Evolutionary conservation across 2,113 vertebrate genomes (phyloP), one percentile per base, ranked within the genome.

Genomic region (Microtus montanus): DNA sequence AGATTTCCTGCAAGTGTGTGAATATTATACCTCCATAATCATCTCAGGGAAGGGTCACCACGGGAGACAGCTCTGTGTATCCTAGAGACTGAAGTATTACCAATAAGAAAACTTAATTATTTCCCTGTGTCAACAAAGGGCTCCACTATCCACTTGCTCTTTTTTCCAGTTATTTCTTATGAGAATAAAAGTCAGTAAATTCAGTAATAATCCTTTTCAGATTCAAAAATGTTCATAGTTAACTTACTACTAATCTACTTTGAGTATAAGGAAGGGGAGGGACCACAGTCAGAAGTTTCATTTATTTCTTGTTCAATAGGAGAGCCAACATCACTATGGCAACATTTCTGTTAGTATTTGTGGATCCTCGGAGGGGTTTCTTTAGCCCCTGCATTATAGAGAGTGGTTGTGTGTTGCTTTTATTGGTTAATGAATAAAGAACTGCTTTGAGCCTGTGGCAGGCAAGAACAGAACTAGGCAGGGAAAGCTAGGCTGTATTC

Each of bases 121-220:
- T 74, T 78, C 41, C 33, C 58, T 63, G 28, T 13, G 83, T 41
- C 86, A 77, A 66, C 26, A 35, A 28, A 38, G 26, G 44, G 30
- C 54, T 70, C 15, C 30, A 52, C 7, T 3, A 58, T 54, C 78
- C 20, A 54, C 44, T 77, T 84, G 87, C 58, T 73, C 71, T 49
- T 64, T 78, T 47, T 49, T 14, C 70, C 73, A 77, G n/a, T 85
- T 74, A n/a, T 73, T 90, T 24, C 44, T 49, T 28, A 61, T 79
- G 7, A 87, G 30, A 93, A 82, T 38, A 64, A 89, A 70, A 96
- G n/a, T 68, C 83, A 73, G 44, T 8, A 95, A 75, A n/a, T 68
- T n/a, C 30, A n/a, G 49, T n/a, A 92, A 95, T n/a, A 75, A 19
- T 54, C 75, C 41, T 93, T 95, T 52, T 44, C 14, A 63, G 49